These are phyloP conservation scores for Pseudochirops corinnae DNA, from an alignment of 2,797 vertebrate genomes.

Conservation along the genomic window DNA sequence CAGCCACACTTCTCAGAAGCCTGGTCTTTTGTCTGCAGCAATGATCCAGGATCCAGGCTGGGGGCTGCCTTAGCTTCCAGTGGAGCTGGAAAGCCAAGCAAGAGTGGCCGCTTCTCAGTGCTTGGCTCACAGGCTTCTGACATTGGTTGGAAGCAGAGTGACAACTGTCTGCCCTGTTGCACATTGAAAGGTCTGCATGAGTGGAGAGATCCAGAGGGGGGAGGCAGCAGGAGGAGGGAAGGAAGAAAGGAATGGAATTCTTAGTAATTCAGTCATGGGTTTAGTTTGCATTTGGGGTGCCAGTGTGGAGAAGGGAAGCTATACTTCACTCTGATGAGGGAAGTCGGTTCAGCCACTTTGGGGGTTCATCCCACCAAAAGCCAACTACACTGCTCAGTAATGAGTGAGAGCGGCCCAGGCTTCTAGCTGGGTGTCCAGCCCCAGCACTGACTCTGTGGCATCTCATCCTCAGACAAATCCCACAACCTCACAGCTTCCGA, in stretches of 20 bases:
- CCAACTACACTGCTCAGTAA: background rate
- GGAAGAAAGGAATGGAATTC: background rate
- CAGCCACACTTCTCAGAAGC: background rate
- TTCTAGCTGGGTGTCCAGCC: background rate
- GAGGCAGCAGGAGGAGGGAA: background rate
- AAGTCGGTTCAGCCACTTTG: background rate
- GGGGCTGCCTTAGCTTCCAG: background rate
- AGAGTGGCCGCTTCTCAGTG: background rate
- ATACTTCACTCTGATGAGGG: background rate
- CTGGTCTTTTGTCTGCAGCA: slow-evolving; percentile 21
- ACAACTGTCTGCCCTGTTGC: background rate
- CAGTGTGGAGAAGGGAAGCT: background rate
- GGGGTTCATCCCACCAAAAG: background rate
- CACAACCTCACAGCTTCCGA: slow-evolving; percentile 24
- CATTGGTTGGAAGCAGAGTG: background rate
- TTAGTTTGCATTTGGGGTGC: background rate
- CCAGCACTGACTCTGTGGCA: background rate
- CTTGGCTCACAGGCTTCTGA: background rate
- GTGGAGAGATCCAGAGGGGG: background rate
- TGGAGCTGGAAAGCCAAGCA: background rate
- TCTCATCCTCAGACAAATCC: background rate
- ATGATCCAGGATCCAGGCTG: background rate
- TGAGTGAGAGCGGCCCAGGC: background rate
- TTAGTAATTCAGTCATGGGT: background rate
- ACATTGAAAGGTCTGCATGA: background rate